Base-by-base conservation (phyloP, 2,888 invertebrate species). In the Kryphioiulus occultus region DNA sequence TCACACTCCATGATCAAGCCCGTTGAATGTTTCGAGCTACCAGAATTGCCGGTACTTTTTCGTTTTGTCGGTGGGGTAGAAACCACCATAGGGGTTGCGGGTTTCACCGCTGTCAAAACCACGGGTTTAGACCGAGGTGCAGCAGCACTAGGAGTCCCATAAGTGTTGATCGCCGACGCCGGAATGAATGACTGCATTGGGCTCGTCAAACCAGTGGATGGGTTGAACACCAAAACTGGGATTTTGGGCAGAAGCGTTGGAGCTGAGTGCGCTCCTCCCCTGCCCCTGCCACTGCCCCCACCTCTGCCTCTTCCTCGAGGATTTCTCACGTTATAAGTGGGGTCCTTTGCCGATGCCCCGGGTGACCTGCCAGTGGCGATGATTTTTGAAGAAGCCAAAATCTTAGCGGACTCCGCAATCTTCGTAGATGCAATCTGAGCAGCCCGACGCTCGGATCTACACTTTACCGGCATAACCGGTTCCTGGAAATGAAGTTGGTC, bases 401-500 rank as follows among this genome's bases (percentile, higher is more conserved):
- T 86, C 59, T 88, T 88, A 15, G 88, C 59, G 9, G 86, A 82
- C 30, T 88, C 88, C 0, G 88, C 88, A n/a, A 88, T 88, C 32
- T 88, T 88, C 5, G 88, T 86, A 26, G 59, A 44, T 42, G 88
- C 88, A 44, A 88, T 86, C 22, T 86, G 87, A 26, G 88, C 88
- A 12, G 88, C 88, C 82, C 86, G 78, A 15, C 88, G 39, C 53
- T 86, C 88, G 7, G 88, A 78, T 35, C 68, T 32, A 30, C 19
- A 59, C 12, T 86, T 88, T 19, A 86, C 53, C 9, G 47, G 86
- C 47, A 86, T 7, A 7, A 35, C 44, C 12, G 86, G 86, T 15
- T 86, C 53, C 86, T 86, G 53, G 32, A 86, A 86, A 78, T 12
- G 30, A 78, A 15, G 30, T 78, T 78, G 9, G 22, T 35, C 35